Percentiles rank a stretch among this genome's conserved stretches.
Evolutionary conservation across 1,140 invertebrate genomes (phyloP).

Genomic region (Macrocentrus cingulum): DNA sequence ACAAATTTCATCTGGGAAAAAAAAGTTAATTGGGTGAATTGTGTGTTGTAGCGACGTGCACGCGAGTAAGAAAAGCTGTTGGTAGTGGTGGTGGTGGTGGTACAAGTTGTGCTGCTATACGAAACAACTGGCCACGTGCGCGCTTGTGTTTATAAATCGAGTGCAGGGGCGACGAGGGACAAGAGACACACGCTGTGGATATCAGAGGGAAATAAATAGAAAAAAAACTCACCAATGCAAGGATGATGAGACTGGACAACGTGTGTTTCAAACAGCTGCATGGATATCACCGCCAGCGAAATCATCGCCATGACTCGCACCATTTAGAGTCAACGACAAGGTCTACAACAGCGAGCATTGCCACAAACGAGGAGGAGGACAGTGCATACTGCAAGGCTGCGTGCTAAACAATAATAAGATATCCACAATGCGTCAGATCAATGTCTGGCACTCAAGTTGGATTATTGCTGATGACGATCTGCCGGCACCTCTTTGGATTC

Average conservation of each 20-base stretch:
- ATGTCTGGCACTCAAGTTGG: conserved; percentile 10
- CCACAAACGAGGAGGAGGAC: background rate
- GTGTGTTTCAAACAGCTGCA: conserved; percentile 14
- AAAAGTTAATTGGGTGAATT: too few relatives aligned
- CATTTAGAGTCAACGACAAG: background rate
- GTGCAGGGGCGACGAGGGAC: background rate
- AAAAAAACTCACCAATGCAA: conserved; percentile 11
- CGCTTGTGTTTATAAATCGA: conserved; percentile 20
- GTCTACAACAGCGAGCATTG: background rate
- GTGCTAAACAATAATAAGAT: conserved; percentile 2
- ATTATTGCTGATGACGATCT: conserved; percentile 8
- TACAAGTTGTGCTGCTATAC: too few relatives aligned
- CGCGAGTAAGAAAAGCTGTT: too few relatives aligned
- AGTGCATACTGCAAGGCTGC: background rate
- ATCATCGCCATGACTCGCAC: background rate
- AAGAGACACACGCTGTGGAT: too few relatives aligned
- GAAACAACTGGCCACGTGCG: conserved; percentile 14
- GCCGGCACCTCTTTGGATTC: conserved; percentile 23
- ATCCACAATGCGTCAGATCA: conserved; percentile 9
- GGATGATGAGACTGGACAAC: conserved; percentile 17
- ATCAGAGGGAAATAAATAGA: too few relatives aligned
- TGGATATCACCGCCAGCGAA: background rate
- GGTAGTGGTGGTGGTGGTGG: too few relatives aligned
- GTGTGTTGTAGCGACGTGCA: too few relatives aligned
- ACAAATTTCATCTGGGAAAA: too few relatives aligned